These are phyloP conservation scores for Geotrypetes seraphini DNA, from an alignment of 2,797 vertebrate species.

Conservation along the genomic window DNA sequence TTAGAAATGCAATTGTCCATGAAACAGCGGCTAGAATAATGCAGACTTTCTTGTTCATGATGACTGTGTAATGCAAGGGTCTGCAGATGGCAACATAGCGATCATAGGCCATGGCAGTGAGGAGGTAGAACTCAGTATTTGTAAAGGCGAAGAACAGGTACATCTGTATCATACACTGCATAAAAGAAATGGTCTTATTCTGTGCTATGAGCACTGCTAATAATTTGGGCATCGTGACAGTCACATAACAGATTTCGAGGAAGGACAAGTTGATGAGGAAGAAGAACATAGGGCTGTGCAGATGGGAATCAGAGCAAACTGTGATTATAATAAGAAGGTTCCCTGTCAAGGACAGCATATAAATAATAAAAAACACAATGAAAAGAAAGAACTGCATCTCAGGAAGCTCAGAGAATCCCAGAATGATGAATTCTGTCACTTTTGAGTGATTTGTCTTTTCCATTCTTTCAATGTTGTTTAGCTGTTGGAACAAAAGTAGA, in stretches of 20 bases:
- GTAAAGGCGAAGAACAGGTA: constrained; percentile 1
- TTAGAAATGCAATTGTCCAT: background rate
- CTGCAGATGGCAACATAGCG: constrained; percentile 1
- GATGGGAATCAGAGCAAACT: background rate
- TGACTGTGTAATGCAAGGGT: background rate
- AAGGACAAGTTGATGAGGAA: constrained; percentile 15
- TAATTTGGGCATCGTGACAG: background rate
- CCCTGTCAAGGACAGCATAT: background rate
- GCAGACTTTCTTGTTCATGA: background rate
- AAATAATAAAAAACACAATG: too few relatives aligned
- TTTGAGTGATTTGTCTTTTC: too few relatives aligned
- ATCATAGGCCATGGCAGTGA: constrained; percentile 1
- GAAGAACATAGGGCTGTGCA: constrained; percentile 7
- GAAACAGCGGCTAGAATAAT: background rate
- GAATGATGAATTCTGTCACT: too few relatives aligned
- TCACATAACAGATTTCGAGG: background rate
- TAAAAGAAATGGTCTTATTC: background rate
- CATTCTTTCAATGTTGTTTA: too few relatives aligned
- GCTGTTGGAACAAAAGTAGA: too few relatives aligned
- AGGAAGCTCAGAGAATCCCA: too few relatives aligned
- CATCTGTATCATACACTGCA: background rate
- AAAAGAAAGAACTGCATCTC: too few relatives aligned
- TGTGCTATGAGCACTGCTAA: background rate
- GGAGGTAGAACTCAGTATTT: background rate
- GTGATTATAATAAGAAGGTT: background rate